Conservation (phyloP, 2,797 vertebrate species). For the Peromyscus attwateri region DNA sequence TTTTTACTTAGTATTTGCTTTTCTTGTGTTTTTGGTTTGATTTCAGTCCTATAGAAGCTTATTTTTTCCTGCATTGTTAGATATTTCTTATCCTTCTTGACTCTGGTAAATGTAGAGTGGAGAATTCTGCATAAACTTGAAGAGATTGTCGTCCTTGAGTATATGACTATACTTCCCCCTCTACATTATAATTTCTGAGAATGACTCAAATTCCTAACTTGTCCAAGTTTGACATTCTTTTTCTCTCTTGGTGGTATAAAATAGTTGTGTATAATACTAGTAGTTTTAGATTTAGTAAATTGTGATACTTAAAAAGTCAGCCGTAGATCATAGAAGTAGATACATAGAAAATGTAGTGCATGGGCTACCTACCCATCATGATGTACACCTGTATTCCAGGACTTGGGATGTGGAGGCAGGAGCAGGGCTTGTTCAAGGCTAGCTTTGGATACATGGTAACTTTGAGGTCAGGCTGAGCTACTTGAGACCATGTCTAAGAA, state of each 20-base stretch:
- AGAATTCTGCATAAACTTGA: slow-evolving; percentile 7
- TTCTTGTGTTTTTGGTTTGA: slow-evolving; percentile 30
- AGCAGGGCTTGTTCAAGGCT: background rate
- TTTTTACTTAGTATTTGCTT: slow-evolving; percentile 47
- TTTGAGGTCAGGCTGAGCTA: background rate
- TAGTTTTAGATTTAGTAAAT: slow-evolving; percentile 53
- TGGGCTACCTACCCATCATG: background rate
- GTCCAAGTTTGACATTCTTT: background rate
- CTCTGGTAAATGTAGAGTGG: background rate
- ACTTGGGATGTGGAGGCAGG: background rate
- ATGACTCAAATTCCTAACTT: background rate
- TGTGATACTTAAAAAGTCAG: background rate
- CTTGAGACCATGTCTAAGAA: background rate
- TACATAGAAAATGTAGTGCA: background rate
- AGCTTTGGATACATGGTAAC: background rate
- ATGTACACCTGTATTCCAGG: background rate
- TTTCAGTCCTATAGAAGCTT: background rate
- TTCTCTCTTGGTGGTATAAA: slow-evolving; percentile 16
- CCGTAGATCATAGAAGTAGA: background rate
- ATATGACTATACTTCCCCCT: background rate
- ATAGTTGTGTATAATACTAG: background rate
- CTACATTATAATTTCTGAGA: background rate
- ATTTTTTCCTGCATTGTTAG: slow-evolving; percentile 23
- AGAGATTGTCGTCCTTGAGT: background rate
- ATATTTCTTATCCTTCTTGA: slow-evolving; percentile 12